Percentiles rank a stretch among this genome's conserved stretches.
phyloP scores from a whole-genome alignment of 2,113 vertebrate species.

The Platysteira castanea region DNA sequence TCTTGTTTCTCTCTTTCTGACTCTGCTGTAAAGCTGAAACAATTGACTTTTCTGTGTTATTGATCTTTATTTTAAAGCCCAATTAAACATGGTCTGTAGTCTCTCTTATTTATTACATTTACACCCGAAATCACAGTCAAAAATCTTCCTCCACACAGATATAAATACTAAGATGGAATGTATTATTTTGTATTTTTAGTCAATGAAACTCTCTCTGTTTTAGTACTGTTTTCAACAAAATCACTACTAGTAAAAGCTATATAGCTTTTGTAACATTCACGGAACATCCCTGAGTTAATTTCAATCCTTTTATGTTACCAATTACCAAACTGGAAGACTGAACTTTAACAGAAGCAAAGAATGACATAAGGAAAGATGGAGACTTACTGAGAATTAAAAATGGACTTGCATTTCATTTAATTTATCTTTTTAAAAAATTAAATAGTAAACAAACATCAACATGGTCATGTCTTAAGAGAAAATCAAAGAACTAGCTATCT shows the following conservation, averaged over 20 bases:
- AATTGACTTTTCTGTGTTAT: constrained; percentile 77
- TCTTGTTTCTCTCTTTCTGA: constrained; percentile 91
- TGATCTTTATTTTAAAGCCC: constrained; percentile 79
- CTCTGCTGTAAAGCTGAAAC: constrained; percentile 93
- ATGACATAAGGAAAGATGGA: background rate
- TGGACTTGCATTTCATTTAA: background rate
- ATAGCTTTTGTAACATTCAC: background rate
- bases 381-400: background rate
- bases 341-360: background rate
- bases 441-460: background rate
- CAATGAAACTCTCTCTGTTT: background rate
- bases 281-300: background rate
- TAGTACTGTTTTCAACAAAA: background rate
- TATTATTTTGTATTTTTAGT: background rate
- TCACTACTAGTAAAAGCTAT: background rate
- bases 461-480: background rate
- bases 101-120: constrained; percentile 43
- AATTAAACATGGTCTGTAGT: constrained; percentile 73
- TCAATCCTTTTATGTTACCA: background rate
- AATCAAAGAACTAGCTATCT: background rate
- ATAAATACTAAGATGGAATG: background rate
- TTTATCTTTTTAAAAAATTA: background rate
- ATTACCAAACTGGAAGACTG: background rate
- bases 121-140: constrained; percentile 17
- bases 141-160: background rate